Percentiles rank a stretch among this genome's conserved stretches.
Evolutionary conservation across 2,888 invertebrate species (phyloP).

Genomic region (Eilema griseolum): DNA sequence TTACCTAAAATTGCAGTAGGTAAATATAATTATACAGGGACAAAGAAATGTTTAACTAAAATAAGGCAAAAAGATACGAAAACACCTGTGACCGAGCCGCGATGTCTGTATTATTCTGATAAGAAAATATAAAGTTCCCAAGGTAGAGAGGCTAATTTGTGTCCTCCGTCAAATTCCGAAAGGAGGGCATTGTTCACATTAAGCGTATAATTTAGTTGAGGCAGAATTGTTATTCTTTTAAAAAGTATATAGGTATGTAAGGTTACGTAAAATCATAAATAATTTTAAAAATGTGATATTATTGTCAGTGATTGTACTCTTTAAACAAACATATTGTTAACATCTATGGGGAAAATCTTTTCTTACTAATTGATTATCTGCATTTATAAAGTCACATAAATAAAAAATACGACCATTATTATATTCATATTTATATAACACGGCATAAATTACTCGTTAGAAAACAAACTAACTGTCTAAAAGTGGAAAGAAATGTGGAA

Average conservation of each 20-base stretch:
- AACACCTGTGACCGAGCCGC: conserved; percentile 30
- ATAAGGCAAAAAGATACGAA: conserved; percentile 21
- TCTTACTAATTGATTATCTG: neutral
- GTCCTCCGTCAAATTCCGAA: conserved; percentile 28
- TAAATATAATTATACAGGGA: conserved; percentile 30
- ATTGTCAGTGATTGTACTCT: too few species aligned
- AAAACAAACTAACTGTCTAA: conserved; percentile 44
- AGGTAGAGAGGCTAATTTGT: conserved; percentile 49
- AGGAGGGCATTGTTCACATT: conserved; percentile 13
- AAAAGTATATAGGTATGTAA: too few species aligned
- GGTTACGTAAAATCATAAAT: neutral
- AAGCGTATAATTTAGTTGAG: neutral
- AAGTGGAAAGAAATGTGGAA: conserved; percentile 49
- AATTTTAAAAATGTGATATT: neutral
- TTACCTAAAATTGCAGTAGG: neutral
- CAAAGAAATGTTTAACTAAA: conserved; percentile 17
- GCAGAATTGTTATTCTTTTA: neutral
- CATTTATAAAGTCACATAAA: neutral
- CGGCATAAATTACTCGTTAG: conserved; percentile 28
- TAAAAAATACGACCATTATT: neutral
- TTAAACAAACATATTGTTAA: too few species aligned
- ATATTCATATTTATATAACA: conserved; percentile 15
- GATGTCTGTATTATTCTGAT: conserved; percentile 43
- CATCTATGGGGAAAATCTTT: too few species aligned
- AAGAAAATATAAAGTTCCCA: conserved; percentile 13